Base-by-base conservation (phyloP, 2,888 invertebrate genomes). In the Drosophila mayaguana region DNA sequence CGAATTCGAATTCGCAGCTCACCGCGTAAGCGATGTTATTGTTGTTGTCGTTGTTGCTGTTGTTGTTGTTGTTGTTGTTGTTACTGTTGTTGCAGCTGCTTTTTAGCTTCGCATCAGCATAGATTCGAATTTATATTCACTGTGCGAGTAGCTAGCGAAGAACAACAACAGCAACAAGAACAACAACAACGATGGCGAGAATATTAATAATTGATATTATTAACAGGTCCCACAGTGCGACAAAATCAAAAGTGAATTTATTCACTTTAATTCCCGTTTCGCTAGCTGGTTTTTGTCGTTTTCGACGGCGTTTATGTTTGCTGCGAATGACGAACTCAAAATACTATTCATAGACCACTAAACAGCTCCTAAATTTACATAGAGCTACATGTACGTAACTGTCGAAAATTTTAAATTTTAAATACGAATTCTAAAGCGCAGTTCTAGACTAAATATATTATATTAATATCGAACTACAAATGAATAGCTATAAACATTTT, bases 171-270 rank as follows among this genome's bases (percentile, higher is more conserved):
- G 55, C 36, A 67, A 70, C 20, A 55, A 18, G 48, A 65, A 43
- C 20, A 55, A 18, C 51, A 65, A 43, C 14, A 73, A 72, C 70
- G 72, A 75, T 76, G 63, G 63, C 66, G 63, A 67, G 62, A 67
- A 76, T 76, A 75, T 73, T 83, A 83, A 83, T 83, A 85, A 83
- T 85, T 85, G 83, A 85, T 85, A 83, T 83, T 85, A 83, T 83
- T 81, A 83, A 77, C 83, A 83, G 83, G 83, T 84, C 77, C 72
- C 81, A 43, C 61, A 50, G 55, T 70, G 63, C 74, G 71, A 75
- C 68, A 79, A 85, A 86, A 86, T 73, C 79, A 85, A 83, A 83
- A 85, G 85, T 86, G 87, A 82, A 82, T 86, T 75, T 77, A 72
- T 76, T 78, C 66, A 74, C 78, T 73, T 84, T 55, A 67, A 76